Evolutionary conservation across 2,888 invertebrate species (phyloP).

Genomic region (Slavum lentiscoides): DNA sequence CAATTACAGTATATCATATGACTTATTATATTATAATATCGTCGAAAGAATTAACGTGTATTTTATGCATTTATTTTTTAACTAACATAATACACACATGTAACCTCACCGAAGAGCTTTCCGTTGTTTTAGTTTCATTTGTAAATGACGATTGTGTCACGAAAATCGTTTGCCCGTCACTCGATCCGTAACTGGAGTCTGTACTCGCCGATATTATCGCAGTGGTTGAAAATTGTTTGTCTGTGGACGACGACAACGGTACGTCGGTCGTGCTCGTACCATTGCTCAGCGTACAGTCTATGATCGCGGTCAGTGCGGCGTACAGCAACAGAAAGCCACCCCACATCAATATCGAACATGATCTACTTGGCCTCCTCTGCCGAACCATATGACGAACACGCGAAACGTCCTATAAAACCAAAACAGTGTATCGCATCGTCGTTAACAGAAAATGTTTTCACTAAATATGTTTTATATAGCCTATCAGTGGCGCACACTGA

Average conservation of each 20-base stretch:
- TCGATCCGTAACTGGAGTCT: neutral
- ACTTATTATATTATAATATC: no score
- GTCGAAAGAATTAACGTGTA: no score
- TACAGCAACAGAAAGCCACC: slow-evolving; percentile 43
- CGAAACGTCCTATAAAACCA: neutral
- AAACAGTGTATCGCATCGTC: no score
- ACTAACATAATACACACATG: no score
- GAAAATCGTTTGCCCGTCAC: neutral
- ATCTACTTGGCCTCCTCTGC: slow-evolving; percentile 45
- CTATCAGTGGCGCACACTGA: no score
- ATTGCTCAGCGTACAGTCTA: slow-evolving; percentile 32
- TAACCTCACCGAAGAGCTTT: neutral
- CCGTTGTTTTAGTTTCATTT: neutral
- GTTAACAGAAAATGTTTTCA: no score
- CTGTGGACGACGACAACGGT: slow-evolving; percentile 4
- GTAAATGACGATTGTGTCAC: neutral
- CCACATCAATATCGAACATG: slow-evolving; percentile 45
- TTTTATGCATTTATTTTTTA: neutral
- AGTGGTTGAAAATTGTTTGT: neutral
- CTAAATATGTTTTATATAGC: no score
- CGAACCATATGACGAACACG: slow-evolving; percentile 39
- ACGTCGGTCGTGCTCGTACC: neutral
- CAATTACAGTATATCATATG: no score
- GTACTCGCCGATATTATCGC: neutral
- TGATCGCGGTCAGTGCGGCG: slow-evolving; percentile 39